Percentiles rank a stretch among this genome's conserved stretches.
These are phyloP conservation scores for Parnassius smintheus DNA, from an alignment of 2,888 invertebrate species.

Conservation along the genomic window DNA sequence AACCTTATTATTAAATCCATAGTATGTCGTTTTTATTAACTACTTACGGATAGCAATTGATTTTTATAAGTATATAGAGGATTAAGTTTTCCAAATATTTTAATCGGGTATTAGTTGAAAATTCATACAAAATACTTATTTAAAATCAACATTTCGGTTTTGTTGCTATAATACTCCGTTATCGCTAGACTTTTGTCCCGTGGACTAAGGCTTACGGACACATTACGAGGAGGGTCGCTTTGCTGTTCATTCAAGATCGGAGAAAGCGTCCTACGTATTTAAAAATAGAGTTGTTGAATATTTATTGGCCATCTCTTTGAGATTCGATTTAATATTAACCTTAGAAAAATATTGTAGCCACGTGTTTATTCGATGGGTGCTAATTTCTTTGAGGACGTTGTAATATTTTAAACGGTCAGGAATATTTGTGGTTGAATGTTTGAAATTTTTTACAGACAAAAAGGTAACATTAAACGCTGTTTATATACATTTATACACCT, in stretches of 20 bases:
- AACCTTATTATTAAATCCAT: too few relatives aligned
- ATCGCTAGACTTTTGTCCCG: slow-evolving; percentile 38
- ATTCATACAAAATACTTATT: too few relatives aligned
- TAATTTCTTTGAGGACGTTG: slow-evolving; percentile 31
- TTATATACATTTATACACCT: too few relatives aligned
- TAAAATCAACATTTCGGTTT: too few relatives aligned
- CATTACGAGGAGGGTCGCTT: slow-evolving; percentile 73
- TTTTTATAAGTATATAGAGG: too few relatives aligned
- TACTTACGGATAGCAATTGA: too few relatives aligned
- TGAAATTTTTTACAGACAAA: too few relatives aligned
- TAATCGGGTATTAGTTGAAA: too few relatives aligned
- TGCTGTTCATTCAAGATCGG: slow-evolving; percentile 76
- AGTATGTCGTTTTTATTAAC: too few relatives aligned
- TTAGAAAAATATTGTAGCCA: slow-evolving; percentile 69
- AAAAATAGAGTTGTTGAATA: slow-evolving; percentile 77
- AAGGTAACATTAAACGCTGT: too few relatives aligned
- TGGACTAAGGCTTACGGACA: slow-evolving; percentile 52
- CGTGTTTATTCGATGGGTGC: slow-evolving; percentile 54
- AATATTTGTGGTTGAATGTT: slow-evolving; percentile 15
- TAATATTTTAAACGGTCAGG: slow-evolving; percentile 15
- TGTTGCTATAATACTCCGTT: not conserved
- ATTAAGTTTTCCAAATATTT: too few relatives aligned
- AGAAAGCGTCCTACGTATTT: slow-evolving; percentile 77
- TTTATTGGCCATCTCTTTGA: slow-evolving; percentile 73
- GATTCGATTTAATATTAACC: slow-evolving; percentile 76